Base-by-base conservation (phyloP, 2,888 invertebrate genomes). In the Priapulus caudatus region DNA sequence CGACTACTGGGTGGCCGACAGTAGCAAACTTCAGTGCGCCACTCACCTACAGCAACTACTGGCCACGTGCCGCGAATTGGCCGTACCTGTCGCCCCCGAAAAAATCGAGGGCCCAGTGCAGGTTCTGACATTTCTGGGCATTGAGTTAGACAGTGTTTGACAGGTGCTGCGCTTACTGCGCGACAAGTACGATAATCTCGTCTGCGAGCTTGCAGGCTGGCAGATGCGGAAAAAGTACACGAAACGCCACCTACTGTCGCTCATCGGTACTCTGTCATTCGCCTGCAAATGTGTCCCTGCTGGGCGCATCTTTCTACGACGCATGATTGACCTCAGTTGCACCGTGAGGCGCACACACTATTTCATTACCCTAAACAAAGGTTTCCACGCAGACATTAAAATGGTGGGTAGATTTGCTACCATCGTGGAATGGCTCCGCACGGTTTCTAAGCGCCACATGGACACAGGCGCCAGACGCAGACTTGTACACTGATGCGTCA, bases 381-480 rank as follows among this genome's bases (percentile, higher is more conserved):
- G n/a, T n/a, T n/a, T n/a, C n/a, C n/a, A n/a, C n/a, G n/a, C n/a
- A n/a, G n/a, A n/a, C n/a, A n/a, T n/a, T n/a, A n/a, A n/a, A 20
- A 5, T 47, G 47, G 47, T 47, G 47, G 47, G 16, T n/a, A 20
- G 20, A 5, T 10, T 47, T 47, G n/a, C 47, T 47, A 4, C 47
- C 47, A 18, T 4, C 15, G 20, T 47, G 47, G 47, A 47, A 47
- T 16, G 20, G 47, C 4, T 23, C 20, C n/a, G 10, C 20, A 22
- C 23, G 23, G n/a, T 47, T 47, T 23, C 10, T 47, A 4, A 3
- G 5, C 4, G 4, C 20, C 4, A 16, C 21, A 5, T 47, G 47
- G 47, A 47, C 47, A n/a, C 4, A 22, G 15, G 21, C 47, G 21
- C 10, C n/a, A n/a, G 20, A 23, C n/a, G 23, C 23, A 4, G 23